Percentiles rank a stretch among this genome's conserved stretches.
These are phyloP conservation scores for Platorchestia sp. DNA, from an alignment of 1,140 invertebrate species.

Conservation along the genomic window DNA sequence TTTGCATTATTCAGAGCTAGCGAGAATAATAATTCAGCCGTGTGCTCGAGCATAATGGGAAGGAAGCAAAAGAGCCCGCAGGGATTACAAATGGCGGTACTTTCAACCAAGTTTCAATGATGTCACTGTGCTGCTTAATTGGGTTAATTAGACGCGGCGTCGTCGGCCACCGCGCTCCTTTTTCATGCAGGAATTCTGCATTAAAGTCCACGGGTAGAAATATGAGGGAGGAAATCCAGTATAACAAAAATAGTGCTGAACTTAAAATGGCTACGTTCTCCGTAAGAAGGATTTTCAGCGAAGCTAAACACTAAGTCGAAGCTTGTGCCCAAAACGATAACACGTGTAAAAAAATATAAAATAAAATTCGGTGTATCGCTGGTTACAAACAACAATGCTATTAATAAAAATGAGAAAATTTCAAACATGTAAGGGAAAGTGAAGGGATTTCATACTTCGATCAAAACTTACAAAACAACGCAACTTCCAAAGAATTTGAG, in stretches of 20 bases:
- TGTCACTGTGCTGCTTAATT: conserved; percentile 7
- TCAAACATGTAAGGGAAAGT: not conserved
- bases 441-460: not conserved
- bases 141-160: conserved; percentile 36
- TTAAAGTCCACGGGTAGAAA: not conserved
- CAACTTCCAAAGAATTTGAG: not conserved
- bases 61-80: conserved; percentile 24
- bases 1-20: conserved; percentile 40
- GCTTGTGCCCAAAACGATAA: not conserved
- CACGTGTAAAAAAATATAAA: not conserved
- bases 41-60: conserved; percentile 19
- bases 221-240: not conserved
- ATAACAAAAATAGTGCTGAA: not conserved
- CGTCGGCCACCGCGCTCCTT: not conserved
- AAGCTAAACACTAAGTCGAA: not conserved
- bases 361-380: not conserved
- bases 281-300: not conserved
- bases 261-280: not conserved
- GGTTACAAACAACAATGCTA: too few relatives aligned
- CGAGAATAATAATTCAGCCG: conserved; percentile 17
- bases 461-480: not conserved
- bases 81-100: conserved; percentile 43
- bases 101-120: conserved; percentile 48
- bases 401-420: not conserved
- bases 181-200: not conserved